Evolutionary conservation across 1,140 invertebrate species (phyloP), one percentile per base, ranked within the genome.

Genomic region (Oreohelix idahoensis): DNA sequence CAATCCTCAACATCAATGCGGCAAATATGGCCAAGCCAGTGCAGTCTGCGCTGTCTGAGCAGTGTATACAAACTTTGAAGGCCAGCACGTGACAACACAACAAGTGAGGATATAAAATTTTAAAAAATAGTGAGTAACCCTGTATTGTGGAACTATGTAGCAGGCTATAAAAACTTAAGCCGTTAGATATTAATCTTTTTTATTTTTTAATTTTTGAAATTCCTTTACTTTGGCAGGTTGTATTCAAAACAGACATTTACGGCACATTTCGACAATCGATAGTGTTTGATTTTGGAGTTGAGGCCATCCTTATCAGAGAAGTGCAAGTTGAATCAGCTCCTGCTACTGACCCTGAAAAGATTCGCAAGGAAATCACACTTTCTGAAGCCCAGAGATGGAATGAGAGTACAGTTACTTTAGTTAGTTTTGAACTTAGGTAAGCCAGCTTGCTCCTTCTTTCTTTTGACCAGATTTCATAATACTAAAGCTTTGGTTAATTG

Each of bases 201-300:
- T 58, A 20, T 58, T 23, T 58, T 58, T 17, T 2, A 58, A 58
- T 58, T 15, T 58, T 58, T 58, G 8, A 23, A 26, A 4, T 58
- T 58, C 51, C 81, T 1, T 78, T 83, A 69, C 45, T 38, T 39
- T 87, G 87, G 17, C 84, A 93, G 92, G 87, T 97, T 42, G 92
- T 92, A 42, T 97, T 97, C 90, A 93, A 93, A 58, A 95, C 96
- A 0, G 94, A 95, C 78, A 95, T 96, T 81, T 96, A 96, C 90
- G 96, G 96, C 38, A 96, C 96, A 4, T 97, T 96, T 89, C 93
- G 95, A 0, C 96, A 97, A 90, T 94, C 95, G 0, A 92, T 97
- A 11, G 94, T 96, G 0, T 96, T 97, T 92, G 96, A 96, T 91
- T 96, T 96, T 91, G 95, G 95, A 0, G 91, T 90, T 63, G 95